phyloP scores from a whole-genome alignment of 2,888 invertebrate species.

The Stenodema calcarata region DNA sequence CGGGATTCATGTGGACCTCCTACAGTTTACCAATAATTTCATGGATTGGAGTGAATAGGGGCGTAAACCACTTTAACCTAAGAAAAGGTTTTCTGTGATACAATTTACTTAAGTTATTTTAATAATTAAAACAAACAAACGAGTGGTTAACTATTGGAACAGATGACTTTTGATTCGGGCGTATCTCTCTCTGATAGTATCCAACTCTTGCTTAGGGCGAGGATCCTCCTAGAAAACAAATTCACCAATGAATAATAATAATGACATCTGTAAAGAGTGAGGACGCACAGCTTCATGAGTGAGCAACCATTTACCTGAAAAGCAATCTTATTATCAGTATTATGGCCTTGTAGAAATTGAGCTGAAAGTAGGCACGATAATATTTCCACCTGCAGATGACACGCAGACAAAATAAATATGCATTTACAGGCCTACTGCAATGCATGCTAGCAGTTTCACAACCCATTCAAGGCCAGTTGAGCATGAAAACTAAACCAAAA shows the following conservation, averaged over 20 bases:
- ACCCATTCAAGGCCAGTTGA: too few relatives aligned
- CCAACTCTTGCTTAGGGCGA: background rate
- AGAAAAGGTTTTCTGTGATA: background rate
- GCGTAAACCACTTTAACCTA: background rate
- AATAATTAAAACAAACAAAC: background rate
- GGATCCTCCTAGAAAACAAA: background rate
- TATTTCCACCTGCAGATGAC: too few relatives aligned
- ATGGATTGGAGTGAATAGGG: background rate
- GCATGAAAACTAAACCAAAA: too few relatives aligned
- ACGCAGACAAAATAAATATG: too few relatives aligned
- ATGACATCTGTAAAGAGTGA: too few relatives aligned
- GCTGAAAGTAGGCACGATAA: too few relatives aligned
- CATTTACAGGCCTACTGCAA: too few relatives aligned
- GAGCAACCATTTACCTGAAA: too few relatives aligned
- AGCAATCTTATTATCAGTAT: too few relatives aligned
- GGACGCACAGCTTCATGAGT: too few relatives aligned
- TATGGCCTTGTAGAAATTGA: too few relatives aligned
- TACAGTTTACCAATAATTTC: background rate
- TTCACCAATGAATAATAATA: background rate
- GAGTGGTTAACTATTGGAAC: constrained; percentile 16
- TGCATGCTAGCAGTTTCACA: too few relatives aligned
- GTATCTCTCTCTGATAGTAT: constrained; percentile 5
- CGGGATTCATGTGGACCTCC: background rate
- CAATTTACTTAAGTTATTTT: background rate
- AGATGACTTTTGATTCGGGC: constrained; percentile 11